Base-by-base conservation (phyloP, 2,888 invertebrate species). In the Lycia hirtaria region DNA sequence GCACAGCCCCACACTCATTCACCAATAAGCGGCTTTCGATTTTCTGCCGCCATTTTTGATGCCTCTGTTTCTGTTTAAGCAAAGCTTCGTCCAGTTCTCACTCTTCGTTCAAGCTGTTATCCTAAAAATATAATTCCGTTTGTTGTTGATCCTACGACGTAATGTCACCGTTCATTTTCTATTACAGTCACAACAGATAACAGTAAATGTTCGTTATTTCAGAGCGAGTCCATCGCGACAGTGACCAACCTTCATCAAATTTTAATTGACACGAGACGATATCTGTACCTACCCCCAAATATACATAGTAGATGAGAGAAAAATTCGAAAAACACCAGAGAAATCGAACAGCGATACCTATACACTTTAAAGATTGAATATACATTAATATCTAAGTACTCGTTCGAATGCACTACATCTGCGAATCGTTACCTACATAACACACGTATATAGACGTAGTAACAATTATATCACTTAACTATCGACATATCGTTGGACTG, bases 201-300 rank as follows among this genome's bases (percentile, higher is more conserved):
- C 38, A 12, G 20, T 3, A 12, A 35, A 19, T 6, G 20, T 43
- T 30, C 9, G 1, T 28, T 4, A 38, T 15, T 9, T n/a, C 6
- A 24, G 47, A 43, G 40, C 20, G 44, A 26, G 49, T 47, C 54
- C 41, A 68, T 67, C 78, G 76, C 78, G 76, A 74, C 65, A 77
- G 65, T 69, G 72, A 64, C 72, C 58, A 67, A 68, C 65, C 67
- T 67, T 70, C 60, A 66, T 68, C 64, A 71, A 72, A 71, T 61
- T 75, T 80, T 91, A 91, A 91, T 91, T 91, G 90, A 91, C 90
- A 86, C 81, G 80, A 86, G 82, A 85, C 84, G 85, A 86, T 87
- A 87, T 86, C 83, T 81, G 84, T 76, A 83, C 81, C 85, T 83
- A 85, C 80, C 87, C 85, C 83, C 85, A 73, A 83, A 76, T 80